Conservation (phyloP, 1,140 invertebrate genomes). For the Antheraea pernyi region DNA sequence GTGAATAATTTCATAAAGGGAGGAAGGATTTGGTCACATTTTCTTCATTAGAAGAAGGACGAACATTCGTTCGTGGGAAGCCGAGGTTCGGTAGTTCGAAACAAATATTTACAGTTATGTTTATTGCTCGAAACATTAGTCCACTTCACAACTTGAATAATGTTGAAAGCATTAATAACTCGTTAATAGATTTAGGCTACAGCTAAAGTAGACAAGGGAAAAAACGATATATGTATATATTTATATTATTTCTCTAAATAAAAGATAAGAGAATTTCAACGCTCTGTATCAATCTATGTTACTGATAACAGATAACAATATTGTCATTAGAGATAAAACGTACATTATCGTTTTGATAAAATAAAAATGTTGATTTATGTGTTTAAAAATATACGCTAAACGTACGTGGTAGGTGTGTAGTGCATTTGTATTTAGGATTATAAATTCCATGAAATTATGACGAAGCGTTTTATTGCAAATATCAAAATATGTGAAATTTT, state of each 20-base stretch:
- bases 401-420: too few relatives aligned
- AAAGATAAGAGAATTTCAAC: neutral
- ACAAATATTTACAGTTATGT: too few relatives aligned
- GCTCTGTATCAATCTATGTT: neutral
- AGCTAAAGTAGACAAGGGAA: neutral
- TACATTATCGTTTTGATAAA: neutral
- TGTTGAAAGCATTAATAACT: too few relatives aligned
- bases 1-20: too few relatives aligned
- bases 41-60: too few relatives aligned
- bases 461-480: neutral
- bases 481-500: neutral
- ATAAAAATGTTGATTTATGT: neutral
- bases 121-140: too few relatives aligned
- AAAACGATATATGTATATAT: neutral
- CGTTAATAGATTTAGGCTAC: too few relatives aligned
- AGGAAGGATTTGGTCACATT: too few relatives aligned
- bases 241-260: neutral
- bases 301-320: conserved; percentile 4
- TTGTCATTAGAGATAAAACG: neutral
- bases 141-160: too few relatives aligned
- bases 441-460: neutral
- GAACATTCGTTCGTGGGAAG: too few relatives aligned
- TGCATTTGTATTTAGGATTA: neutral
- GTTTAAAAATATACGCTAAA: neutral
- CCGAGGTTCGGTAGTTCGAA: too few relatives aligned